Percentiles rank a stretch among this genome's conserved stretches.
Evolutionary conservation across 2,113 vertebrate species (phyloP).

Genomic region (Coturnix japonica): DNA sequence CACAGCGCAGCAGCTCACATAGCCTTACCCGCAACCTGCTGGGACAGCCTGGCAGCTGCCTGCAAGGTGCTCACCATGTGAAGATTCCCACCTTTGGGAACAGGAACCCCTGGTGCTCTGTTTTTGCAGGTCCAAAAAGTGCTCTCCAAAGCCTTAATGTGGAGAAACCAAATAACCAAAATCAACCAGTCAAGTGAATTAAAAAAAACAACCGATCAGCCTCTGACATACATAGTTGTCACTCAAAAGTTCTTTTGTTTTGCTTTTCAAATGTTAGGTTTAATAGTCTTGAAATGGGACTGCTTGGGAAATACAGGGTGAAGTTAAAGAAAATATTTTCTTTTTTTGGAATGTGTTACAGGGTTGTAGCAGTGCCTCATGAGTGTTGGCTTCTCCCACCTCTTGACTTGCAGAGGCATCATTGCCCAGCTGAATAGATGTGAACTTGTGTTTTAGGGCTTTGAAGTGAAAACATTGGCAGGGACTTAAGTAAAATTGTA

Average conservation of each 20-base stretch:
- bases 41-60: background rate
- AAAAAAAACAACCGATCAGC: background rate
- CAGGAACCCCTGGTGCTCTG: background rate
- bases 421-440: background rate
- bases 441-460: background rate
- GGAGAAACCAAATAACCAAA: background rate
- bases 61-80: background rate
- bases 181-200: background rate
- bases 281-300: background rate
- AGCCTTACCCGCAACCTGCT: background rate
- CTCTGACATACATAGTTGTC: background rate
- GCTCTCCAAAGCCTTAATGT: background rate
- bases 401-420: background rate
- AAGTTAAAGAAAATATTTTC: background rate
- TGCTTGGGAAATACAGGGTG: background rate
- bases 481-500: background rate
- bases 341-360: fast-evolving
- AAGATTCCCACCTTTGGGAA: background rate
- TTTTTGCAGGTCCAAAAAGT: background rate
- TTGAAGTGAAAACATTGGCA: background rate
- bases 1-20: background rate
- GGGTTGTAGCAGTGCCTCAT: background rate
- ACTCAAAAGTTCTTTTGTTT: background rate
- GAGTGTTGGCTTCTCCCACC: background rate
- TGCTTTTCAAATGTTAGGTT: background rate